A percentile compares a stretch with the other conserved stretches of the same genome.
phyloP scores from a whole-genome alignment of 2,797 vertebrate genomes.

The Yasuhikotakia modesta region DNA sequence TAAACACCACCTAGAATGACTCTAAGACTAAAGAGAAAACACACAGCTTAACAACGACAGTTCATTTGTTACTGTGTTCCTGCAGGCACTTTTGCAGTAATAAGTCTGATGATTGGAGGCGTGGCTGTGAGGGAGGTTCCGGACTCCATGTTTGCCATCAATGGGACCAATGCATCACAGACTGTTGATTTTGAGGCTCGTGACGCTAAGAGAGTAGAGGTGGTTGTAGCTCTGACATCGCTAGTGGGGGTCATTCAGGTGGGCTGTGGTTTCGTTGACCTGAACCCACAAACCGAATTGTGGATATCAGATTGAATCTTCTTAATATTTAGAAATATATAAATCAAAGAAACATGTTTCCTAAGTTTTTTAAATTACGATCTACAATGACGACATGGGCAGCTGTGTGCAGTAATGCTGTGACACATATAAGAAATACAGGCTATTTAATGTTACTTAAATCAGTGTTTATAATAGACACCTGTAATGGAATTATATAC shows the following conservation, averaged over 20 bases:
- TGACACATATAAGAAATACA: background rate
- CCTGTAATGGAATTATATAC: background rate
- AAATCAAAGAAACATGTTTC: too few relatives aligned
- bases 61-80: background rate
- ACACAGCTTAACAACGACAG: background rate
- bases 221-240: slow-evolving; percentile 88
- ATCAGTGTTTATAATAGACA: background rate
- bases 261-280: slow-evolving; percentile 4
- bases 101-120: slow-evolving; percentile 94
- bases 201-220: slow-evolving; percentile 84
- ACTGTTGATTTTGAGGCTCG: slow-evolving; percentile 66
- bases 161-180: slow-evolving; percentile 79
- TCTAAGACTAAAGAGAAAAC: too few relatives aligned
- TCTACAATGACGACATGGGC: background rate
- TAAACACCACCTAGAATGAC: too few relatives aligned
- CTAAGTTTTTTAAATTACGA: background rate
- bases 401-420: background rate
- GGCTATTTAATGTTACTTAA: background rate
- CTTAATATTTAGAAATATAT: too few relatives aligned
- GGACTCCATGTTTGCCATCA: slow-evolving; percentile 79
- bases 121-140: slow-evolving; percentile 88
- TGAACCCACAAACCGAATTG: too few relatives aligned
- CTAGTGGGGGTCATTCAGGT: slow-evolving; percentile 94
- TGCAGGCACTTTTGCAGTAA: slow-evolving; percentile 93
- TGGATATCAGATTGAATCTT: too few relatives aligned